phyloP scores from a whole-genome alignment of 2,113 vertebrate species.

The Thinocorus orbignyianus region DNA sequence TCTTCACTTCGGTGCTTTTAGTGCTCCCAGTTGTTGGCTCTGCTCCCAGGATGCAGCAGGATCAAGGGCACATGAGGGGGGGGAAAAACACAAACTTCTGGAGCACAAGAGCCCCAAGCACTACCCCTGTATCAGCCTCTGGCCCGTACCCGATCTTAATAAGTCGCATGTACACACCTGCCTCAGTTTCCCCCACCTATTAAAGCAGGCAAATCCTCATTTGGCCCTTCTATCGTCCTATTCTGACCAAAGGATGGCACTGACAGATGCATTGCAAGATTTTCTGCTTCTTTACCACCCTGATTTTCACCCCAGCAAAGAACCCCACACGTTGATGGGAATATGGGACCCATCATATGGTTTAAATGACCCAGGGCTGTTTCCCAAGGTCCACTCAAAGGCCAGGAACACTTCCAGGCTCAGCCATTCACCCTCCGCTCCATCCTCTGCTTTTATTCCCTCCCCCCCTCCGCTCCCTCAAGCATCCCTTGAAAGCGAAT shows the following conservation, averaged over 20 bases:
- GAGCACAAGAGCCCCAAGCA: background rate
- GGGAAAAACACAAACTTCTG: background rate
- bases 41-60: slow-evolving; percentile 26
- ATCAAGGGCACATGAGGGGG: background rate
- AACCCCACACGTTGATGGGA: background rate
- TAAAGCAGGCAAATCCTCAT: background rate
- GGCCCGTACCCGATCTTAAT: background rate
- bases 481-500: slow-evolving; percentile 68
- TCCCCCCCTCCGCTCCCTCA: background rate
- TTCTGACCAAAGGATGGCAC: background rate
- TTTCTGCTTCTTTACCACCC: background rate
- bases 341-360: slow-evolving; percentile 4
- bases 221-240: background rate
- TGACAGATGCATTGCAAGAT: background rate
- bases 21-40: slow-evolving; percentile 28
- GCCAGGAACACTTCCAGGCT: slow-evolving; percentile 34
- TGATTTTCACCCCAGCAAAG: background rate
- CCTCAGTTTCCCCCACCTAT: background rate
- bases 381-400: slow-evolving; percentile 46
- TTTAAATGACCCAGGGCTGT: slow-evolving; percentile 37
- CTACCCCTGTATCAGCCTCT: background rate
- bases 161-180: background rate
- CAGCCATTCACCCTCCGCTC: background rate
- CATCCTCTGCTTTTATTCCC: slow-evolving; percentile 19
- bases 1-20: slow-evolving; percentile 30